Evolutionary conservation across 2,888 invertebrate species (phyloP).

Genomic region (Yponomeuta cagnagella): DNA sequence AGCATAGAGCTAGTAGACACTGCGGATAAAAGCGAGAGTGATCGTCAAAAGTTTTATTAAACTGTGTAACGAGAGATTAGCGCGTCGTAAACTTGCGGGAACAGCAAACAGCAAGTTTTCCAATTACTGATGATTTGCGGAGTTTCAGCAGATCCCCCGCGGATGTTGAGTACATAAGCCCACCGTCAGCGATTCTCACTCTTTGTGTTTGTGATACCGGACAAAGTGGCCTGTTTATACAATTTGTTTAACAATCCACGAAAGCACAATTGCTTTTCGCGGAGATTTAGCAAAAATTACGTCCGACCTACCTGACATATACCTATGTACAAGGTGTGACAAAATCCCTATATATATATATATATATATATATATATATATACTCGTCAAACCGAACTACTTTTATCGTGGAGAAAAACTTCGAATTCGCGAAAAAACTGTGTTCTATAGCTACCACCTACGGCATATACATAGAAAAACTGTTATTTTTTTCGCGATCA

Average conservation of each 20-base stretch:
- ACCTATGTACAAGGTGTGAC: neutral
- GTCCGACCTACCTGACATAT: neutral
- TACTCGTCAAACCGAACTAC: too few species aligned
- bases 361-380: too few species aligned
- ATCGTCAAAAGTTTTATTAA: neutral
- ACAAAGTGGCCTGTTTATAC: too few species aligned
- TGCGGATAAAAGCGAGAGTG: neutral
- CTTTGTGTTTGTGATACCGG: too few species aligned
- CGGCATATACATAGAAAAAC: too few species aligned
- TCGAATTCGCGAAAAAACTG: too few species aligned
- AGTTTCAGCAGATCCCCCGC: neutral
- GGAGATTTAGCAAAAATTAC: neutral
- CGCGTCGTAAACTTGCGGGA: neutral
- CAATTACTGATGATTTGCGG: neutral
- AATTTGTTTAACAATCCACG: neutral
- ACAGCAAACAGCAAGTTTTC: constrained; percentile 1
- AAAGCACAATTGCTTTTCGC: neutral
- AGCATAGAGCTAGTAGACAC: neutral
- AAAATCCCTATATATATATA: neutral
- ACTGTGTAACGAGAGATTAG: neutral
- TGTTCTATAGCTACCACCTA: too few species aligned
- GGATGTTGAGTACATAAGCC: neutral
- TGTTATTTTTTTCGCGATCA: too few species aligned
- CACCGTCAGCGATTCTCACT: neutral
- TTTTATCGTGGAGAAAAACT: too few species aligned